Base-by-base conservation (phyloP, 2,888 invertebrate species). In the Poecilus cupreus region DNA sequence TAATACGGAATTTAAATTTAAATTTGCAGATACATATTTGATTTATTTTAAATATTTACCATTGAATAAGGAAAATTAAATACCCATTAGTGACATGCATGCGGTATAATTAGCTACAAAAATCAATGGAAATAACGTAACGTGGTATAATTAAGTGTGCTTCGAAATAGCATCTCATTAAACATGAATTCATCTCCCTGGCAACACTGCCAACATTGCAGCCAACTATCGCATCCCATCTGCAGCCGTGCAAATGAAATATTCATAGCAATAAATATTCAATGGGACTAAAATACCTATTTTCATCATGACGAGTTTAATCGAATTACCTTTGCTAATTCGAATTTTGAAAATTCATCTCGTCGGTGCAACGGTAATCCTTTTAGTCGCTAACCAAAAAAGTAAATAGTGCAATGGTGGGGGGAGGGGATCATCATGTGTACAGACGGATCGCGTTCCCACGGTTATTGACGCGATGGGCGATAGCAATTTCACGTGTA, bases 211-310 rank as follows among this genome's bases (percentile, higher is more conserved):
- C 32, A 8, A 3, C 32, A n/a, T n/a, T 49, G n/a, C 20, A 13
- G 37, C 43, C 70, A 43, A 78, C 78, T 64, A 78, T 78, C 57
- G 20, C 22, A n/a, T 11, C 22, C 46, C 79, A 70, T 20, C 24
- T 51, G 51, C 37, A 37, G 16, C 64, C 6, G 32, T 8, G 32
- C 8, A 39, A 64, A 80, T 80, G 80, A 80, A 80, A 80, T 80
- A 80, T 80, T 72, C 80, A 80, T 72, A 32, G 72, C 13, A 72
- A 80, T 80, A 80, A 80, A 80, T 80, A 80, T 80, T 72, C 80
- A 80, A 80, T 80, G 43, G 39, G 75, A 60, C 75, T 81, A 60
- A 81, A 81, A 81, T 75, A 81, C 81, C 81, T 70, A 79, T 79
- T 79, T 79, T 70, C 60, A 64, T 74, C 57, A 75, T 81, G 60